Conservation (phyloP, 2,888 invertebrate species). For the Creontiades dilutus region DNA sequence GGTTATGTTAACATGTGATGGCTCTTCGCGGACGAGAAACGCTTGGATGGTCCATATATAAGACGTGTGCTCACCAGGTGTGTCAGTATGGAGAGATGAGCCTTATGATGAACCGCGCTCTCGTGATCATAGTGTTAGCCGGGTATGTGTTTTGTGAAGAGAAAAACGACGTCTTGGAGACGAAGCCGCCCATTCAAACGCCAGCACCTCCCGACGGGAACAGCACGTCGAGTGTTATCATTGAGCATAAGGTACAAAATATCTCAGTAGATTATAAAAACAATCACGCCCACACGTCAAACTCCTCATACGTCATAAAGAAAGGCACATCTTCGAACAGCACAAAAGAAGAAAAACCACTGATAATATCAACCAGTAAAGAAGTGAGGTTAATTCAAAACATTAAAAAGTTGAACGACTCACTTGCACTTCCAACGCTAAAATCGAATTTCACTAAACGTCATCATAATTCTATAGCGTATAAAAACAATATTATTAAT, state of each 20-base stretch:
- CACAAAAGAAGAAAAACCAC: not conserved
- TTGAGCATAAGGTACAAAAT: slow-evolving; percentile 61
- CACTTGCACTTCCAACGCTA: not conserved
- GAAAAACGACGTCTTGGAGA: not conserved
- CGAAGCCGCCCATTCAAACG: not conserved
- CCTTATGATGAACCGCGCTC: slow-evolving; percentile 47
- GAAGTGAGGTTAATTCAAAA: slow-evolving; percentile 43
- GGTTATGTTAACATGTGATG: not conserved
- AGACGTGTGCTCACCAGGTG: slow-evolving; percentile 65
- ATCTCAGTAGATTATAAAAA: slow-evolving; percentile 47
- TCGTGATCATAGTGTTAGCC: slow-evolving; percentile 34
- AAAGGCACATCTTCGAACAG: not conserved
- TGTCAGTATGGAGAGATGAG: slow-evolving; percentile 65
- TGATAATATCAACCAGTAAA: slow-evolving; percentile 57
- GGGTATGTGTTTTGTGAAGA: slow-evolving; percentile 60
- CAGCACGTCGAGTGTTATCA: slow-evolving; percentile 55
- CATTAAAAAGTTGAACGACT: not conserved
- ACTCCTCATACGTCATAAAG: slow-evolving; percentile 1
- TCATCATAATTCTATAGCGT: not conserved
- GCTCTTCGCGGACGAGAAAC: slow-evolving; percentile 41
- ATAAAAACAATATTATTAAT: not conserved
- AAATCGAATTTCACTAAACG: not conserved
- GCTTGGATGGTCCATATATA: slow-evolving; percentile 70
- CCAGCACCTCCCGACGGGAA: not conserved
- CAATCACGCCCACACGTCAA: not conserved